Evolutionary conservation across 2,888 invertebrate species (phyloP).

Genomic region (Apotomis capreana): DNA sequence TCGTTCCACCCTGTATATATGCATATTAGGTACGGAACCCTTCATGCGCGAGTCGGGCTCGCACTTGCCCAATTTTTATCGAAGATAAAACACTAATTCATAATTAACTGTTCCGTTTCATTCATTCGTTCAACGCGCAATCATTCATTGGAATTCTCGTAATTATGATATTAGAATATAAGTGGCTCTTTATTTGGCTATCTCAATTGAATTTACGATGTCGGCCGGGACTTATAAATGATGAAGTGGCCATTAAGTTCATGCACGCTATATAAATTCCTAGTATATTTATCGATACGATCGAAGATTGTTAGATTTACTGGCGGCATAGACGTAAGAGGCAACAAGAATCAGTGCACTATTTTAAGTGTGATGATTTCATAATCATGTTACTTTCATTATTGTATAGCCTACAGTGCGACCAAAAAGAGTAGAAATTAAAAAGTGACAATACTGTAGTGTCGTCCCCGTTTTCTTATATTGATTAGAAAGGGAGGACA

Average conservation of each 20-base stretch:
- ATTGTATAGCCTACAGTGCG: too few relatives aligned
- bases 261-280: neutral
- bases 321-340: neutral
- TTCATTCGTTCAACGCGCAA: conserved; percentile 16
- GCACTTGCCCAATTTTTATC: too few relatives aligned
- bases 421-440: too few relatives aligned
- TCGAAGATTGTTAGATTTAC: neutral
- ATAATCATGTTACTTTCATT: too few relatives aligned
- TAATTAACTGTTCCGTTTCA: conserved; percentile 15
- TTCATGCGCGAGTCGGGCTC: too few relatives aligned
- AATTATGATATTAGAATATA: conserved; percentile 11
- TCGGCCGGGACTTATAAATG: conserved; percentile 12
- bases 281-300: neutral
- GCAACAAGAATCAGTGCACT: conserved; percentile 24
- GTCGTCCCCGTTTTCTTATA: too few relatives aligned
- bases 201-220: conserved; percentile 23
- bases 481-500: too few relatives aligned
- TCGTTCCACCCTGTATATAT: too few relatives aligned
- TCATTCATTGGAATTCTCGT: conserved; percentile 21
- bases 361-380: conserved; percentile 19
- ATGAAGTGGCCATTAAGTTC: neutral
- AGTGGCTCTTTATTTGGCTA: conserved; percentile 29
- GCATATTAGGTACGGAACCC: too few relatives aligned
- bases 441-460: too few relatives aligned
- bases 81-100: conserved; percentile 4